phyloP scores from a whole-genome alignment of 92 coral and sea anemone species.

The Zoanthus gigantus region DNA sequence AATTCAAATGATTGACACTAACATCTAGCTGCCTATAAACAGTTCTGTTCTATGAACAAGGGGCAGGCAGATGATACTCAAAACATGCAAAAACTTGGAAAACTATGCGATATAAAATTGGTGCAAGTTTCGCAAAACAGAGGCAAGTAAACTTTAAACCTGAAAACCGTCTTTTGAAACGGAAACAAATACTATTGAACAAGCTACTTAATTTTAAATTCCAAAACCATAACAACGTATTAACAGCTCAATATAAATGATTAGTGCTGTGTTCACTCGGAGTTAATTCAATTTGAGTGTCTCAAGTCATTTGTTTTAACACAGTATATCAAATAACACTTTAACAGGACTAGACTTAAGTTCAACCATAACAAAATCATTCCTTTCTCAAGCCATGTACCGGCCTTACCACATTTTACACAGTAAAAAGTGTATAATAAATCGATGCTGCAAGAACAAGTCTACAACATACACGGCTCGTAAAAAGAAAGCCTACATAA shows the following conservation, averaged over 20 bases:
- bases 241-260: constrained; percentile 17
- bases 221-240: constrained; percentile 33
- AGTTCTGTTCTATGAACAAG: constrained; percentile 1
- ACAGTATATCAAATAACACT: constrained; percentile 45
- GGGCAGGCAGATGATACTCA: constrained; percentile 6
- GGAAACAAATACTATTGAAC: constrained; percentile 3
- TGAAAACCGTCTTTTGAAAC: background rate
- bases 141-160: background rate
- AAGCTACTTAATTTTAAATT: constrained; percentile 10
- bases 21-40: constrained; percentile 10
- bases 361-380: constrained; percentile 44
- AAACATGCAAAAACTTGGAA: constrained; percentile 1
- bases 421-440: constrained; percentile 78
- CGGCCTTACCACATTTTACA: constrained; percentile 94
- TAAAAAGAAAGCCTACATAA: background rate
- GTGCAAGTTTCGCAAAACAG: background rate
- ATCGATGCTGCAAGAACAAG: constrained; percentile 55
- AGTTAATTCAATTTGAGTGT: constrained; percentile 31
- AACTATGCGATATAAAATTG: constrained; percentile 32
- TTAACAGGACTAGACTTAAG: constrained; percentile 49
- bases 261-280: constrained; percentile 10
- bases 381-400: constrained; percentile 61
- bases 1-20: constrained; percentile 29
- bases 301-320: constrained; percentile 33
- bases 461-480: constrained; percentile 57